phyloP scores from a whole-genome alignment of 1,140 invertebrate genomes.

The Heliconius melpomene region DNA sequence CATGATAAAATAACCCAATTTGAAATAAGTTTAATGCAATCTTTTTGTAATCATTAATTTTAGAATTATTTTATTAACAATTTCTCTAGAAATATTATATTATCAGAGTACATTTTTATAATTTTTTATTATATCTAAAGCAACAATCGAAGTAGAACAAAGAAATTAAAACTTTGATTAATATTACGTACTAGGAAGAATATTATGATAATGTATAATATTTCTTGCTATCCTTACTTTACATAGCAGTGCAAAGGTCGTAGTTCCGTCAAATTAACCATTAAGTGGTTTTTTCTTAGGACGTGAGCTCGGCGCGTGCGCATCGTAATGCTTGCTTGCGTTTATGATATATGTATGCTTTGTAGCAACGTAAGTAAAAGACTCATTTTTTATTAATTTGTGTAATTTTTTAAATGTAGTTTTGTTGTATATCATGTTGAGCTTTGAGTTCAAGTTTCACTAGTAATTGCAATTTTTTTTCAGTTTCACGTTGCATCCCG shows the following conservation, averaged over 20 bases:
- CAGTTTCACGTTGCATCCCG: no score
- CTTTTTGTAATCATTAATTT: no score
- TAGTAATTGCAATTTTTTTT: neutral
- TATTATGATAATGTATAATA: neutral
- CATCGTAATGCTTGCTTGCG: constrained; percentile 29
- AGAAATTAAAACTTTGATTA: neutral
- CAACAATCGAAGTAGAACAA: neutral
- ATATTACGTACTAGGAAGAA: neutral
- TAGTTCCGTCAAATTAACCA: constrained; percentile 33
- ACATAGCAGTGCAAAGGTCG: constrained; percentile 22
- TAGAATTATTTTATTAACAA: no score
- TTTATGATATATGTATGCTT: constrained; percentile 29
- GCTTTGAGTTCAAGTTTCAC: neutral
- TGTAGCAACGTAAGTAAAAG: constrained; percentile 27
- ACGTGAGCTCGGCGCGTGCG: constrained; percentile 30
- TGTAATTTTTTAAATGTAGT: neutral
- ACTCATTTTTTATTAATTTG: constrained; percentile 19
- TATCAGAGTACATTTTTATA: no score
- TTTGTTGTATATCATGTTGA: neutral
- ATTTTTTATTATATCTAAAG: neutral
- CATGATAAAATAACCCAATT: no score
- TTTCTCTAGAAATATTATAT: no score
- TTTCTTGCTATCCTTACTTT: neutral
- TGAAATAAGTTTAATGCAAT: no score
- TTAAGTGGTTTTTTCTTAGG: constrained; percentile 26